These are phyloP conservation scores for Pogonomyrmex barbatus DNA, from an alignment of 1,140 invertebrate species.

Conservation along the genomic window DNA sequence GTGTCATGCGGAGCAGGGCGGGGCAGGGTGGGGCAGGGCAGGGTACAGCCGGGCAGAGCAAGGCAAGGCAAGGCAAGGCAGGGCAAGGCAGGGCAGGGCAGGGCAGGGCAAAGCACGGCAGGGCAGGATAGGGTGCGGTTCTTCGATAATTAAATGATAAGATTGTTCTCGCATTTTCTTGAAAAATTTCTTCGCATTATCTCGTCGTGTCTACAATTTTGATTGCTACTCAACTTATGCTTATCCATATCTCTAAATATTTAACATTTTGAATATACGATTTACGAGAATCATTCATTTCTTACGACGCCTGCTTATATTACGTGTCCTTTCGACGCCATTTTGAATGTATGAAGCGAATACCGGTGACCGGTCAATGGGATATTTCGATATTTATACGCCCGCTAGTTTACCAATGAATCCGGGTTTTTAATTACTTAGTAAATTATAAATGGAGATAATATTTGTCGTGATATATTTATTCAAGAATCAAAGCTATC, in stretches of 20 bases:
- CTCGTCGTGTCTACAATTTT: neutral
- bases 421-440: neutral
- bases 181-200: neutral
- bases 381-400: neutral
- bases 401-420: neutral
- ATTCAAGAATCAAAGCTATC: neutral
- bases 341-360: constrained; percentile 76
- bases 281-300: neutral
- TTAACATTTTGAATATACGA: neutral
- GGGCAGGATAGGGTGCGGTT: constrained; percentile 86
- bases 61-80: neutral
- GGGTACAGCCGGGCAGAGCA: constrained; percentile 66
- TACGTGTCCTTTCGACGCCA: constrained; percentile 65
- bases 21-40: constrained; percentile 21
- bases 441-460: neutral
- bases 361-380: constrained; percentile 16
- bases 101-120: constrained; percentile 62
- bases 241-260: neutral
- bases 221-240: neutral
- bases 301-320: neutral
- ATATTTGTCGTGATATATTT: too few species aligned
- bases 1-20: constrained; percentile 66
- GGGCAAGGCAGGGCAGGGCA: neutral
- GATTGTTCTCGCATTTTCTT: neutral
- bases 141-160: constrained; percentile 59